Evolutionary conservation across 2,888 invertebrate genomes (phyloP).

Genomic region (Cyclophora punctaria): DNA sequence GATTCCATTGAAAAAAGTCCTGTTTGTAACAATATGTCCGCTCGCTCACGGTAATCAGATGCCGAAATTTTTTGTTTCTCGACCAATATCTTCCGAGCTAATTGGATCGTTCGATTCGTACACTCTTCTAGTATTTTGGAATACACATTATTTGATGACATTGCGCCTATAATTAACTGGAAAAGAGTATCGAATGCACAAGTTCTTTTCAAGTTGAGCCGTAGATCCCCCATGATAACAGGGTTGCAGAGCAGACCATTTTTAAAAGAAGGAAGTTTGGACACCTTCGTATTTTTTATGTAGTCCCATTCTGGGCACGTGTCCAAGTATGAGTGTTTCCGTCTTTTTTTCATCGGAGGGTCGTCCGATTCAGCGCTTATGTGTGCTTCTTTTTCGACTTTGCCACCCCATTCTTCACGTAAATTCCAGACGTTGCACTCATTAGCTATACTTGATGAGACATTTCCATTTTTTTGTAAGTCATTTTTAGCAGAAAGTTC

Average conservation of each 20-base stretch:
- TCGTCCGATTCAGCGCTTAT: too few species aligned
- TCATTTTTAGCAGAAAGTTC: too few species aligned
- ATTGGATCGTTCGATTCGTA: not conserved
- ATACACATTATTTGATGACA: too few species aligned
- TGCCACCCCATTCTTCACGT: too few species aligned
- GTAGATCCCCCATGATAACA: not conserved
- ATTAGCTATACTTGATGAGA: too few species aligned
- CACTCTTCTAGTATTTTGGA: too few species aligned
- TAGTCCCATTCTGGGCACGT: constrained; percentile 1
- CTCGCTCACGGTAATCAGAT: not conserved
- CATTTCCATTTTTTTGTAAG: too few species aligned
- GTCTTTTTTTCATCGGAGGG: too few species aligned
- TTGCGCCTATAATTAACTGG: not conserved
- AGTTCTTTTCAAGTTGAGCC: not conserved
- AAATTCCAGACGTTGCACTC: too few species aligned
- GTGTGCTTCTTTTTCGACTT: too few species aligned
- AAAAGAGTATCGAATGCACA: not conserved
- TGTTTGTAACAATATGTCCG: not conserved
- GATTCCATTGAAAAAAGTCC: not conserved
- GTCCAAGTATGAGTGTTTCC: not conserved
- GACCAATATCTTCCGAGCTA: not conserved
- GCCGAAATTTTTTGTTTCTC: not conserved
- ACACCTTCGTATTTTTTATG: not conserved
- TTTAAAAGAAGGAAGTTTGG: not conserved
- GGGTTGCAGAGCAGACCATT: not conserved